Evolutionary conservation across 2,888 invertebrate species (phyloP), one percentile per base, ranked within the genome.

Genomic region (Salticus scenicus): DNA sequence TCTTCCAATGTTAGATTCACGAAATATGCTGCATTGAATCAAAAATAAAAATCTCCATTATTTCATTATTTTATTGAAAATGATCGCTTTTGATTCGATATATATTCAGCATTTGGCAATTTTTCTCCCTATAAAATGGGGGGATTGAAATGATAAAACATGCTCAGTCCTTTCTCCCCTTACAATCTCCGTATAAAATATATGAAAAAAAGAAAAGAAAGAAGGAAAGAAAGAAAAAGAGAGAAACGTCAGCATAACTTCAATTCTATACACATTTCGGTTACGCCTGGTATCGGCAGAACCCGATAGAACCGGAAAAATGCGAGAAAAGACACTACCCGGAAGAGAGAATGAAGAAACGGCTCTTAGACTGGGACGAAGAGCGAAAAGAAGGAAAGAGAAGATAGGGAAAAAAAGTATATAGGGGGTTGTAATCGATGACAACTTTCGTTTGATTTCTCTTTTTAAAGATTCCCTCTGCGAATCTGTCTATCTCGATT

Each of bases 361-460:
- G 27, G 63, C 63, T 64, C 42, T 42, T 24, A 8, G 31, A 73
- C 73, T 51, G n/a, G 80, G 33, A 73, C 33, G 73, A 80, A 73
- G 73, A 51, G 64, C 37, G 79, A 72, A 78, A 57, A 66, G 79
- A 73, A 37, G 31, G 47, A 17, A 69, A 37, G 69, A 30, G 41
- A 69, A 42, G 69, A 24, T 30, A 78, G 37, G 69, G 41, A 63
- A 24, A 30, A 30, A 42, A 20, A 17, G 37, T 7, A 37, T 37
- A 10, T 42, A 20, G 24, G 31, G 67, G 75, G 69, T 70, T 81
- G 63, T 81, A 81, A 81, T 81, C 81, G 81, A 81, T 81, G 81
- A 70, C 81, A 81, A 81, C 70, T 70, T 63, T 81, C 75, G 81
- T 75, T 81, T 75, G 75, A 81, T 81, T 81, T 81, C 81, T 81